Evolutionary conservation across 1,140 invertebrate genomes (phyloP).

Genomic region (Cephus cinctus): DNA sequence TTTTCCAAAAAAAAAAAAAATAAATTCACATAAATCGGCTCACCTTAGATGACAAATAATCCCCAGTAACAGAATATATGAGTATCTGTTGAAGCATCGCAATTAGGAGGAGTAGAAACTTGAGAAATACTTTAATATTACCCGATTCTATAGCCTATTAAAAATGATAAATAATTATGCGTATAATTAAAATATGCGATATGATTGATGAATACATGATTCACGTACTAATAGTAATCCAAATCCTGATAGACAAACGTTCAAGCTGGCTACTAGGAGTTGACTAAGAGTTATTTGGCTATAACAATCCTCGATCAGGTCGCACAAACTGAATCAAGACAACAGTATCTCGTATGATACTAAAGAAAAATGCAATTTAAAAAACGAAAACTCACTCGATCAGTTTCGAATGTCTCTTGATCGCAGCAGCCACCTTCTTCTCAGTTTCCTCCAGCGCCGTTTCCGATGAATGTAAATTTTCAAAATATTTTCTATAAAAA

Average conservation of each 20-base stretch:
- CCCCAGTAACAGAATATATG: neutral
- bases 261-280: neutral
- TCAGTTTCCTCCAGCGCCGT: neutral
- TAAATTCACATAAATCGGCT: neutral
- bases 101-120: neutral
- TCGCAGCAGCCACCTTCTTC: neutral
- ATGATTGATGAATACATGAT: neutral
- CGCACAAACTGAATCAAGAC: neutral
- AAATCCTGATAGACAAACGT: neutral
- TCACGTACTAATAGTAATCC: neutral
- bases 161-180: neutral
- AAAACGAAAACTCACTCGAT: neutral
- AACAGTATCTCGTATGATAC: neutral
- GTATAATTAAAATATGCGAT: neutral
- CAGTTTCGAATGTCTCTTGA: neutral
- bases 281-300: neutral
- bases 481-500: neutral
- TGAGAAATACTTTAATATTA: neutral
- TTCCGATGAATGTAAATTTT: neutral
- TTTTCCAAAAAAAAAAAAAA: neutral
- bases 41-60: neutral
- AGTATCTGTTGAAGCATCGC: neutral
- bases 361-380: neutral
- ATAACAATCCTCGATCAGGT: neutral
- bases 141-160: conserved; percentile 1